Base-by-base conservation (phyloP, 2,113 vertebrate genomes). In the Xiphophorus hellerii region DNA sequence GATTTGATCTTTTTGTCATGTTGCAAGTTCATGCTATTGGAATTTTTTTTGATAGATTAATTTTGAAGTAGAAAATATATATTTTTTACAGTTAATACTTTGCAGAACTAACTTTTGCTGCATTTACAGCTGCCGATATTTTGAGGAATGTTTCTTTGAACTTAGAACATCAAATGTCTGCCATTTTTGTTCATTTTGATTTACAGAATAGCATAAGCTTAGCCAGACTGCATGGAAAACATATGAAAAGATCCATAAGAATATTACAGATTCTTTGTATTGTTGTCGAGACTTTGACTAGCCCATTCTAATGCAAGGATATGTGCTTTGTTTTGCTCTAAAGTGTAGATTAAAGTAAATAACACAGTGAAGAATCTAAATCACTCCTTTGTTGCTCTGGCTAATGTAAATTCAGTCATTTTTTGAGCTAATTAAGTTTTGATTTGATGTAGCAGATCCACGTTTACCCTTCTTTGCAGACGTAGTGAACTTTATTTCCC, bases 381-480 rank as follows among this genome's bases (percentile, higher is more conserved):
- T 5, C 8, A n/a, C 2, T 58, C 51, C 51, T 2, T n/a, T 58
- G 51, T 11, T n/a, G 5, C 22, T n/a, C 51, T 54, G 51, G 51
- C 11, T n/a, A 42, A 42, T 13, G 39, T 42, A 15, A 42, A 42
- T 15, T 15, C 39, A 42, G 39, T 25, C 7, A n/a, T 58, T 22
- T 9, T 58, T n/a, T 28, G 4, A 17, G 17, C 44, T 48, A 48
- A 48, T 48, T 7, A 58, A n/a, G 51, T 58, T 58, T 58, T 25
- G 25, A 66, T 66, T 28, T 42, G 27, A 44, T 13, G 14, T 10
- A 15, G 17, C 27, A 29, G 65, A 76, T 39, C 51, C 51, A 84
- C 60, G 94, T 93, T 92, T 96, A 99, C 98, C 98, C 98, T 94
- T 99, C 95, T 92, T 96, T 98, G 93, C 98, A 99, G 22, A 76